Evolutionary conservation across 1,140 invertebrate genomes (phyloP), one percentile per base, ranked within the genome.

Genomic region (Zaprionus vittiger): DNA sequence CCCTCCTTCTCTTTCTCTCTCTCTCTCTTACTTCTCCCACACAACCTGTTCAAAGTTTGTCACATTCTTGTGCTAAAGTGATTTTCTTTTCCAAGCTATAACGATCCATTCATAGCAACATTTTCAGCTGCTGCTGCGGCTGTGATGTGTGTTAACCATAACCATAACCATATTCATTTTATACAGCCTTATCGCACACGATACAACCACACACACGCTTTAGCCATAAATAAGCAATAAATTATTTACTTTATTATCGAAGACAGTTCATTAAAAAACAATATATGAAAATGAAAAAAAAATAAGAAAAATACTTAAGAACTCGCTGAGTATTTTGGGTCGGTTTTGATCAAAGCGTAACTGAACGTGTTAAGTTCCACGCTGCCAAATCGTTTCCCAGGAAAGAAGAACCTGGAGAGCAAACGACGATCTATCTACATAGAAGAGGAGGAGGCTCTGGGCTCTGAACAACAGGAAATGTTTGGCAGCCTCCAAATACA

Each of bases 361-460:
- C 62, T 61, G 28, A 81, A 68, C 68, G 78, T 83, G 77, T 84
- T 66, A 79, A 76, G 62, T 68, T 84, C 60, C 56, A 68, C 65
- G 67, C 73, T 71, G 77, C 70, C 70, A 86, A 86, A 83, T 83
- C 72, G 84, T 83, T 89, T 89, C 81, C 67, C 81, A 87, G 80
- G 81, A 87, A 87, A 80, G n/a, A 17, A 47, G 15, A 47, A 47
- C 31, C 31, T 34, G 31, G 31, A 47, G 7, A 47, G n/a, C 5
- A n/a, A 44, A 26, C 24, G 24, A 47, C 41, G 41, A 47, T 47
- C 15, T 57, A 31, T 61, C 67, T 55, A 62, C 57, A 61, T 54
- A 55, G 41, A 44, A 44, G 41, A 44, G 15, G n/a, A n/a, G 41
- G 37, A 38, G 37, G 20, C 17, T 22, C 54, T 31, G 28, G 28